phyloP scores from a whole-genome alignment of 1,140 invertebrate species.

The Sinella curviseta region DNA sequence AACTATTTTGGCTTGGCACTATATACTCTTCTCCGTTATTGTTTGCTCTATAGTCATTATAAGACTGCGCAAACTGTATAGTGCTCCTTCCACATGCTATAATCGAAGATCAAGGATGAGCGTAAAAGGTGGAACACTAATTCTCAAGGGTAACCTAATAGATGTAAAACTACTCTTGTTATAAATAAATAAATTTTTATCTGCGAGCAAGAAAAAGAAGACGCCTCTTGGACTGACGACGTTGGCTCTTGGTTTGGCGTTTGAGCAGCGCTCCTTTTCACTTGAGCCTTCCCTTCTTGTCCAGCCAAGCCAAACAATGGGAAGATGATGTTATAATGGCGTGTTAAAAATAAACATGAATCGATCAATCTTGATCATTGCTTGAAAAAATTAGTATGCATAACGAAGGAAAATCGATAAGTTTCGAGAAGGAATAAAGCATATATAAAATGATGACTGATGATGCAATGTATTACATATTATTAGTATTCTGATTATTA shows the following conservation, averaged over 20 bases:
- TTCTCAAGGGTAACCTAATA: neutral
- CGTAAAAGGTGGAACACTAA: neutral
- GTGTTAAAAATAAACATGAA: neutral
- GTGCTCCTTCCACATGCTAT: neutral
- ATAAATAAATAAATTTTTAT: neutral
- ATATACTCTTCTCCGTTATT: no score
- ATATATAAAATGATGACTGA: neutral
- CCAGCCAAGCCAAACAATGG: neutral
- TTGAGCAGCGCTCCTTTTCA: no score
- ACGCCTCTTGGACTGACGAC: neutral
- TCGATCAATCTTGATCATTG: neutral
- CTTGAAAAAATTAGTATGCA: neutral
- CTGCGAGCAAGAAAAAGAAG: neutral
- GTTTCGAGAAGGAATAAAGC: neutral
- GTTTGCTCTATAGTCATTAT: no score
- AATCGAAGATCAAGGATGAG: conserved; percentile 13
- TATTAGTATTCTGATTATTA: neutral
- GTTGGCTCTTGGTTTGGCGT: neutral
- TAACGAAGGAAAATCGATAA: neutral
- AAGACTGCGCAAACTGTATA: no score
- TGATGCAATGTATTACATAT: neutral
- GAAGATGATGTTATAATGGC: neutral
- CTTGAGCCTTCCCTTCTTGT: neutral
- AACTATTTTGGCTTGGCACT: no score
- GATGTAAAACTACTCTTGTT: no score